Conservation (phyloP, 2,888 invertebrate genomes). For the Podabrus alpinus region DNA sequence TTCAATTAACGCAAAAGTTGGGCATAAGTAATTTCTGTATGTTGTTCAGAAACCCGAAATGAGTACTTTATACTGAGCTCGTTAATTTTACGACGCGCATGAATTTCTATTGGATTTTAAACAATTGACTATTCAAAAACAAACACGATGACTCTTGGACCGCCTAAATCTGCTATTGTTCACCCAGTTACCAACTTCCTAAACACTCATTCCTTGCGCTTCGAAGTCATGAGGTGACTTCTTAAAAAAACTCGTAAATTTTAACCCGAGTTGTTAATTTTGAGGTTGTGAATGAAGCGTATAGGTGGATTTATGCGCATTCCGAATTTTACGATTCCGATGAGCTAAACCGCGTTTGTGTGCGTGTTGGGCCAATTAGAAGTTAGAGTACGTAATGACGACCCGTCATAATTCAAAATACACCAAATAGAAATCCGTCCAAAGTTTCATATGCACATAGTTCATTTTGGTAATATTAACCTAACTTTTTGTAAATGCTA, state of each 20-base stretch:
- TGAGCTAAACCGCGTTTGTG: no score
- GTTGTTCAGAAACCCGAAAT: background rate
- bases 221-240: no score
- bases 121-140: no score
- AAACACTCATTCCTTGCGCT: no score
- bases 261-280: background rate
- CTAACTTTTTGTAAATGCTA: background rate
- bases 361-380: no score
- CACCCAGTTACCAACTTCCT: no score
- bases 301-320: background rate
- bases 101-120: no score
- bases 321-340: background rate
- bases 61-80: background rate
- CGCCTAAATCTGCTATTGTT: no score
- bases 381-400: no score
- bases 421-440: background rate
- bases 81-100: background rate
- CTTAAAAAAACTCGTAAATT: no score
- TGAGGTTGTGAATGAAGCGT: background rate
- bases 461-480: background rate
- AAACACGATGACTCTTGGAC: no score
- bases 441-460: background rate
- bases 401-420: no score
- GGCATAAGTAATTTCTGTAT: background rate
- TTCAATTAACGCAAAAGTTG: background rate